Base-by-base conservation (phyloP, 2,113 vertebrate genomes). In the Cariama cristata region DNA sequence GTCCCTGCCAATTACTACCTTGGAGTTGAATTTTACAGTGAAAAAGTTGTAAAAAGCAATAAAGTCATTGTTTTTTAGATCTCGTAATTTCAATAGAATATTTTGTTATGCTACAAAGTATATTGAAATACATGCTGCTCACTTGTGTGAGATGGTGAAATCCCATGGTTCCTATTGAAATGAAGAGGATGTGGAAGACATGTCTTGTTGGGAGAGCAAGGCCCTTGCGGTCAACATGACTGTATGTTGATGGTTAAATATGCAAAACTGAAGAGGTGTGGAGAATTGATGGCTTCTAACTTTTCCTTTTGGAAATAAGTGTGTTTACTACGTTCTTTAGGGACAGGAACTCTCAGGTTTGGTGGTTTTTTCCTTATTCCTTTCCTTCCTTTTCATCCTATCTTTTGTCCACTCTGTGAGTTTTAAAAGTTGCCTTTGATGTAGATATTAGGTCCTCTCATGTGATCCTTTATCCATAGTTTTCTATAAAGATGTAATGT, bases 1-100 rank as follows among this genome's bases (percentile, higher is more conserved):
- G 97, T 97, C 97, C 95, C 91, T 97, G 96, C 79, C 94, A 97
- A 90, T 98, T 98, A 97, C 96, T 96, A 97, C 96, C 95, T 97
- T 96, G 96, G 94, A 95, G 94, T 95, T 95, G 89, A 94, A 96
- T 97, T 97, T 95, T 97, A 91, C 63, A 66, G 83, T 88, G 95
- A 68, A 88, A 88, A 97, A 97, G 93, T 98, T 97, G 79, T 88
- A 96, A 97, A 93, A 95, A 77, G 87, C 92, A 93, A 96, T 96
- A 95, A 97, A 94, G 84, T 86, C 35, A 91, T 91, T 95, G 79
- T 94, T 94, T 95, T 95, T 96, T 80, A 87, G 89, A 63, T 86
- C 79, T 83, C 3, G 0, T 82, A 47, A 82, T 97, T 96, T 96
- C 76, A 76, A 5, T 81, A 18, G 85, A 75, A 33, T 95, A 87